Base-by-base conservation (phyloP, 2,888 invertebrate genomes). In the Cheilosia variabilis region DNA sequence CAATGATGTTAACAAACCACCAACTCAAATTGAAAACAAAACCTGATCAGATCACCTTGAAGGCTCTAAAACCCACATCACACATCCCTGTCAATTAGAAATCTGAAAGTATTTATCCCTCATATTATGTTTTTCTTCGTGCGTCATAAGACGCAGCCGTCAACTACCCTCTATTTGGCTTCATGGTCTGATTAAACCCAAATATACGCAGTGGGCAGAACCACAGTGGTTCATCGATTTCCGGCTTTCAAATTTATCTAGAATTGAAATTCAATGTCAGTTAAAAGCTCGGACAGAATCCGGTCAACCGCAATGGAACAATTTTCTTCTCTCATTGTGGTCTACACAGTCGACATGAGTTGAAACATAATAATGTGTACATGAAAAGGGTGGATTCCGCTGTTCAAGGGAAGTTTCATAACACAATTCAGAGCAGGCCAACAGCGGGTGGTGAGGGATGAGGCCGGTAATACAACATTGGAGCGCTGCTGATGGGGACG, bases 211-310 rank as follows among this genome's bases (percentile, higher is more conserved):
- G 3, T 13, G 4, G 37, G 37, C 37, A 75, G 9, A 37, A 19
- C 17, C 43, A 55, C 27, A 45, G 41, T 31, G 13, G 60, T 45
- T 43, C 60, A 69, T 77, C 60, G 68, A 77, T 60, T 77, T 77
- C 68, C 77, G 77, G 52, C 41, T 60, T 52, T 60, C 58, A 60
- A 53, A 60, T 53, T 53, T 69, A 69, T 62, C 55, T 43, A 45
- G 37, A 47, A 53, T 47, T 55, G 77, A 77, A 69, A 62, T 77
- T 77, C 62, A 69, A 68, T 69, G 77, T 77, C 77, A 77, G 69
- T 77, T 77, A 58, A 68, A 60, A 77, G 69, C 62, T 77, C 62
- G 69, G 77, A 77, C 77, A 69, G 77, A 69, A 69, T 69, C 68
- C 77, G 77, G 77, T 62, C 77, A 53, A 77, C 77, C 77, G 62